phyloP scores from a whole-genome alignment of 2,113 vertebrate species.

The Clupea harengus region DNA sequence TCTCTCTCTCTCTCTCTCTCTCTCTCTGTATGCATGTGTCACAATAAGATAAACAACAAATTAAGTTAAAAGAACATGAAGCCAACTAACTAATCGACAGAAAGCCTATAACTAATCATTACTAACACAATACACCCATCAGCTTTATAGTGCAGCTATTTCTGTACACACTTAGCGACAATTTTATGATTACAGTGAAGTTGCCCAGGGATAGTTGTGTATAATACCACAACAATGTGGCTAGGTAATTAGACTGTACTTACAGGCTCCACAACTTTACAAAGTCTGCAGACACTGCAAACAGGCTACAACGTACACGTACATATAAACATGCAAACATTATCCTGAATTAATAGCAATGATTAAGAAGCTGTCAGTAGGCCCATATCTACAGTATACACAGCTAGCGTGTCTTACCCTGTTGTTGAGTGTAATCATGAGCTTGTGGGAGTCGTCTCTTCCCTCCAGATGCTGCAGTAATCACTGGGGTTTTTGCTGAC shows the following conservation, averaged over 20 bases:
- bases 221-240: background rate
- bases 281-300: too few relatives aligned
- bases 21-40: too few relatives aligned
- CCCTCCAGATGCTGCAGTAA: background rate
- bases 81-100: background rate
- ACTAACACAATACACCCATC: background rate
- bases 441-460: background rate
- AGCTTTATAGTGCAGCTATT: background rate
- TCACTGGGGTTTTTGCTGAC: background rate
- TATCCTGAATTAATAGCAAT: background rate
- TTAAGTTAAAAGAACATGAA: too few relatives aligned
- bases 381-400: background rate
- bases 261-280: background rate
- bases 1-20: background rate
- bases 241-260: background rate
- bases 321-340: background rate
- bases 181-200: background rate
- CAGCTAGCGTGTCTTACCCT: background rate
- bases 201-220: background rate
- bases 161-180: background rate
- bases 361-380: too few relatives aligned
- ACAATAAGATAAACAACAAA: too few relatives aligned
- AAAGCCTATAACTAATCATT: background rate
- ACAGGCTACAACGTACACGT: background rate
- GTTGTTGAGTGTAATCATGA: background rate